These are phyloP conservation scores for Arctopsyche grandis DNA, from an alignment of 1,140 invertebrate genomes.

Conservation along the genomic window DNA sequence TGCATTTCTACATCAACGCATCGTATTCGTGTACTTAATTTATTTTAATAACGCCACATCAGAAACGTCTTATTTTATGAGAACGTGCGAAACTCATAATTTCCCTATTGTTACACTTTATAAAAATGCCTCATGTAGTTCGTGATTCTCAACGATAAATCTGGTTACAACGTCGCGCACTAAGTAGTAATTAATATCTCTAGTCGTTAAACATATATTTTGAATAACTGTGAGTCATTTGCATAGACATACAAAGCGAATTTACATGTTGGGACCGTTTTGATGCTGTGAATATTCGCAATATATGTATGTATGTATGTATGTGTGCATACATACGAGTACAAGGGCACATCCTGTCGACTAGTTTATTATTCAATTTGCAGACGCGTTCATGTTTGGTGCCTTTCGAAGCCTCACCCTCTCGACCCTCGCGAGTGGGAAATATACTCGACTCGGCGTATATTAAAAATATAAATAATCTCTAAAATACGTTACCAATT, in stretches of 20 bases:
- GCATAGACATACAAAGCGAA: not conserved
- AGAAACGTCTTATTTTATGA: not conserved
- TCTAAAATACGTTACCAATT: not conserved
- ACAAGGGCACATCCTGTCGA: not conserved
- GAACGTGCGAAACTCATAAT: not conserved
- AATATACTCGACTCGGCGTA: not conserved
- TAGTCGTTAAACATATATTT: not conserved
- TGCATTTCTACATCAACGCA: too few relatives aligned
- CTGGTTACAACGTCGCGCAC: not conserved
- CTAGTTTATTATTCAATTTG: conserved; percentile 30
- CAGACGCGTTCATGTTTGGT: not conserved
- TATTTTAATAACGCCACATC: not conserved
- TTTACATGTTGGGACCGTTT: too few relatives aligned
- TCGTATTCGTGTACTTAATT: not conserved
- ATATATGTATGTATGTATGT: not conserved
- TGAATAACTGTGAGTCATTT: not conserved
- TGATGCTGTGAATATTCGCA: not conserved
- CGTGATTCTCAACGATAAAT: not conserved
- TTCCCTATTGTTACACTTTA: not conserved
- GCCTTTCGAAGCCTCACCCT: not conserved
- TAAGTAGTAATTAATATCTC: not conserved
- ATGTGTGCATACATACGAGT: too few relatives aligned
- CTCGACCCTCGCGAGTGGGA: too few relatives aligned
- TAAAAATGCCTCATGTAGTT: not conserved
- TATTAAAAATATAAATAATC: conserved; percentile 4